Evolutionary conservation across 2,113 vertebrate species (phyloP).

Genomic region (Pipra filicauda): DNA sequence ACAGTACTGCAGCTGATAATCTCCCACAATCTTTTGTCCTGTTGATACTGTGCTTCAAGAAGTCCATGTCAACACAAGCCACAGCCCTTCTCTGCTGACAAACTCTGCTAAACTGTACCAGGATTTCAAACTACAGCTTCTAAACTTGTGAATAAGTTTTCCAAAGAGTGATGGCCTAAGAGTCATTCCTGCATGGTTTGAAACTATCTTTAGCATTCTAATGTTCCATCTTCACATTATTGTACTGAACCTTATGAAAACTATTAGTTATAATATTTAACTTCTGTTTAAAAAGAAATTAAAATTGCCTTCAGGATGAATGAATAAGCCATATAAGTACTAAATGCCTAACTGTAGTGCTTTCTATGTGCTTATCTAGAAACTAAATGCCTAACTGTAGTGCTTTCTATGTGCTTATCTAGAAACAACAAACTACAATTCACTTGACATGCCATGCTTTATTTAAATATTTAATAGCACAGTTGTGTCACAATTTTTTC

Average conservation of each 20-base stretch:
- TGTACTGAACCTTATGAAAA: not conserved
- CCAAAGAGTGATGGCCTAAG: too few relatives aligned
- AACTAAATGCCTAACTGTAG: not conserved
- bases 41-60: not conserved
- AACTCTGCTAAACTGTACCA: not conserved
- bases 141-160: not conserved
- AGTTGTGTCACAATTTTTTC: not conserved
- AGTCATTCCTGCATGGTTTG: not conserved
- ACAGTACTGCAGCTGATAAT: not conserved
- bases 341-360: not conserved
- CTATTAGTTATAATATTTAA: not conserved
- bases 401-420: not conserved
- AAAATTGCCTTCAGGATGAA: not conserved
- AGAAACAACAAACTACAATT: not conserved
- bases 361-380: not conserved
- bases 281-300: not conserved
- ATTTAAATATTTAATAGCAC: not conserved
- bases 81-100: not conserved
- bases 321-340: not conserved
- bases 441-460: not conserved
- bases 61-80: rapidly evolving
- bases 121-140: not conserved
- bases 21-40: not conserved
- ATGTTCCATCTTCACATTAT: not conserved
- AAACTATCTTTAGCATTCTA: not conserved